Evolutionary conservation across 37 sponge, comb jelly and placozoan species (phyloP).

Genomic region (Haliclona indistincta): DNA sequence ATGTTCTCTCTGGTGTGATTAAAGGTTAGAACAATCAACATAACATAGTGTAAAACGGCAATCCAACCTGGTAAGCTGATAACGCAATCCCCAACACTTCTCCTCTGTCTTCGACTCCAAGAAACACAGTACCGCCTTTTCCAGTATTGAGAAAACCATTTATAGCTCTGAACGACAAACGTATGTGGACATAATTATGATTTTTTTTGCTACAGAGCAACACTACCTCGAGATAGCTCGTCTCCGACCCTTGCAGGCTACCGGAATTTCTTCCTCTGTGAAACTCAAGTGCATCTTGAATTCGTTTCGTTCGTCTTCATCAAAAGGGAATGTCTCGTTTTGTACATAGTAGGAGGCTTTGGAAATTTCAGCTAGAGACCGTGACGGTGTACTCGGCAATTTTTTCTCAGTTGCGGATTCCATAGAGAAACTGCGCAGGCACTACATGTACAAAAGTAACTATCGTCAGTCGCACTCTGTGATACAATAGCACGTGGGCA

Average conservation of each 20-base stretch:
- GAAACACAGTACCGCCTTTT: conserved; percentile 53
- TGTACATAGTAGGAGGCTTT: conserved; percentile 36
- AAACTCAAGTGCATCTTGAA: conserved; percentile 69
- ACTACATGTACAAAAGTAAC: no score
- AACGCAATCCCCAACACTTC: conserved; percentile 39
- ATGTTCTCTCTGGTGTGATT: conserved; percentile 39
- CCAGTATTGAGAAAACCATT: conserved; percentile 82
- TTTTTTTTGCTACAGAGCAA: background rate
- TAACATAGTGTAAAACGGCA: background rate
- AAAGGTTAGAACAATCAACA: background rate
- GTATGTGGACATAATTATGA: background rate
- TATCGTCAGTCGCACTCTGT: no score
- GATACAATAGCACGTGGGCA: no score
- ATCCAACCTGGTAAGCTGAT: conserved; percentile 25
- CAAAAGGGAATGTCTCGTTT: conserved; percentile 13
- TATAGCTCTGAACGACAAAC: conserved; percentile 26
- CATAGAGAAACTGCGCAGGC: no score
- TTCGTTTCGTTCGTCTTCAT: conserved; percentile 55
- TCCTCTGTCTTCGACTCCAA: conserved; percentile 67
- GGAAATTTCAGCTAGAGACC: no score
- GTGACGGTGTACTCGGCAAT: no score
- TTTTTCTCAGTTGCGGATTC: no score
- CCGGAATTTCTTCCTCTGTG: conserved; percentile 52
- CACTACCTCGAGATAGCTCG: conserved; percentile 50
- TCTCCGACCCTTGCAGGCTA: conserved; percentile 16